These are phyloP conservation scores for Xiphophorus hellerii DNA, from an alignment of 2,113 vertebrate genomes.

Conservation along the genomic window DNA sequence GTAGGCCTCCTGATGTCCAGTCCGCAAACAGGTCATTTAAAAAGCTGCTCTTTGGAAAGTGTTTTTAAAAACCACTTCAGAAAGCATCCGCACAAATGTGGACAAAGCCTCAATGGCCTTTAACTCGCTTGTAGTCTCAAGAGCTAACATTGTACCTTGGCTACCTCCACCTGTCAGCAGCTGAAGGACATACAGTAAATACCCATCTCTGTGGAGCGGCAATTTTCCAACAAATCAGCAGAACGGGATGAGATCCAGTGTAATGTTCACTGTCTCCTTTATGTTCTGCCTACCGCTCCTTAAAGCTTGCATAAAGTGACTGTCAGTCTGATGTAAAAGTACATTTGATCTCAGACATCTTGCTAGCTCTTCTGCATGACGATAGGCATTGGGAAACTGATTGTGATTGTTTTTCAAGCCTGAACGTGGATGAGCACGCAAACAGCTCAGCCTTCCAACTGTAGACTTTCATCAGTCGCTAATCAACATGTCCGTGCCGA, in stretches of 20 bases:
- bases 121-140: too few species aligned
- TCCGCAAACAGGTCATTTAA: too few species aligned
- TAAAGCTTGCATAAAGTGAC: background rate
- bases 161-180: too few species aligned
- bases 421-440: background rate
- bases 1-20: too few species aligned
- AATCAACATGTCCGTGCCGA: slow-evolving; percentile 38
- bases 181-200: too few species aligned
- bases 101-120: too few species aligned
- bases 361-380: background rate
- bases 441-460: slow-evolving; percentile 8
- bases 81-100: too few species aligned
- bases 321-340: background rate
- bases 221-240: background rate
- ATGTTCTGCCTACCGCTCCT: background rate
- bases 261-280: background rate
- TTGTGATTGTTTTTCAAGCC: background rate
- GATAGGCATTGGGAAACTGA: background rate
- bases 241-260: background rate
- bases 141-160: too few species aligned
- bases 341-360: background rate
- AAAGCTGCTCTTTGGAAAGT: too few species aligned
- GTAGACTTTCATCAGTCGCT: slow-evolving; percentile 57
- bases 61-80: too few species aligned
- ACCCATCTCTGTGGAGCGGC: too few species aligned